Evolutionary conservation across 1,140 invertebrate genomes (phyloP), one percentile per base, ranked within the genome.

Genomic region (Aethina tumida): DNA sequence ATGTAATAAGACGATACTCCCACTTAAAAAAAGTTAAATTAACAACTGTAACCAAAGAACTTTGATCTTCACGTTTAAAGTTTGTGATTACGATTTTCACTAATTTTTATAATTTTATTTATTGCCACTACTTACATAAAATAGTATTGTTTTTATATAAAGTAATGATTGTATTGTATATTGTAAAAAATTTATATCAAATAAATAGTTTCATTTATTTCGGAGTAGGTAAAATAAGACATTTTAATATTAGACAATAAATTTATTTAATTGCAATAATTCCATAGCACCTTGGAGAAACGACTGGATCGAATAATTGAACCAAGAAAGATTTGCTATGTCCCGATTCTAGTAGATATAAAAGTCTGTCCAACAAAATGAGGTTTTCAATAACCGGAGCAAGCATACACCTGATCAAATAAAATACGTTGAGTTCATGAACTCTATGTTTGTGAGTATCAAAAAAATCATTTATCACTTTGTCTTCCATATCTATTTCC

Each of bases 321-420:
- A 83, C 70, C 24, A 87, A 55, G 64, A 69, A 75, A n/a, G 75
- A 68, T 42, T 76, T 66, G 2, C 64, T 49, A 52, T 77, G 71
- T 16, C 69, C 69, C 52, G 72, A 65, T 59, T 91, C 84, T 39
- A 73, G 56, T 5, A 96, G 70, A 69, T 74, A 94, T 35, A 92
- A 60, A 15, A 86, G 58, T 56, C 88, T 74, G 64, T 97, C 91
- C 12, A 94, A 62, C 28, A 94, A 66, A 47, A 95, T 81, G 1
- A 90, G 63, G 46, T 73, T 75, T 66, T 97, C 92, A 20, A 95
- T 66, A 6, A 90, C 71, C 14, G 87, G 84, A 8, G 87, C 85
- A 39, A 91, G 65, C 41, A 79, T 71, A 52, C 88, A 70, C 47
- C 89, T 72, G 15, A 94, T 48, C 15, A 84, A 73, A 70, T 90